Evolutionary conservation across 2,888 invertebrate species (phyloP), one percentile per base, ranked within the genome.

Genomic region (Phortica okadai): DNA sequence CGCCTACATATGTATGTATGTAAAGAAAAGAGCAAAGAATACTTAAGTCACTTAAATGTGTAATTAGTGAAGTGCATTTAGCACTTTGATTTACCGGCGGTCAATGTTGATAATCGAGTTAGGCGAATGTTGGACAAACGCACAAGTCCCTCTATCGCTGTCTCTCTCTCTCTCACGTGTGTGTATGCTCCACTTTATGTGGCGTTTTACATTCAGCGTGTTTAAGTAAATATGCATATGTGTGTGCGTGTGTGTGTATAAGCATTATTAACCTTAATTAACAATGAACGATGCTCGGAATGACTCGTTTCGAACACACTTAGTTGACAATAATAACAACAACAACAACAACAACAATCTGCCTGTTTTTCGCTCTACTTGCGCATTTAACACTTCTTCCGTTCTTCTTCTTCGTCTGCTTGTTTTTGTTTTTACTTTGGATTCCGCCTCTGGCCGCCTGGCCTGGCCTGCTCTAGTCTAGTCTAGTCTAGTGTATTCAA

Each of bases 211-310:
- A 11, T 8, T 14, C 50, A 14, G 4, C 3, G 14, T 14, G 50
- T 50, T 50, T 50, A 50, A 56, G 11, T 59, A 59, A 59, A 59
- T 59, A 8, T 64, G 64, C 25, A 25, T 21, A 41, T 41, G 8
- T 8, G 50, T 50, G 50, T 1, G 10, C 2, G 14, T 11, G 14
- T 6, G 14, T 50, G 50, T 50, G 14, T 11, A 1, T 50, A 69
- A 69, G 16, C 50, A 69, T 69, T 69, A 21, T 69, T 45, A 69
- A 69, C 45, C 45, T 45, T 16, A 69, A 69, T 69, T 69, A 69
- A 6, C 69, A 45, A 45, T 21, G 16, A 25, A 62, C 50, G 14
- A 50, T 50, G 50, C 50, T 50, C 50, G 4, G 50, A 50, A 8
- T 50, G 50, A 50, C 50, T 50, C 50, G 14, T 50, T 50, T 50